A percentile compares a stretch with the other conserved stretches of the same genome.
Conservation (phyloP, 2,888 invertebrate genomes). For the Allacma fusca region DNA sequence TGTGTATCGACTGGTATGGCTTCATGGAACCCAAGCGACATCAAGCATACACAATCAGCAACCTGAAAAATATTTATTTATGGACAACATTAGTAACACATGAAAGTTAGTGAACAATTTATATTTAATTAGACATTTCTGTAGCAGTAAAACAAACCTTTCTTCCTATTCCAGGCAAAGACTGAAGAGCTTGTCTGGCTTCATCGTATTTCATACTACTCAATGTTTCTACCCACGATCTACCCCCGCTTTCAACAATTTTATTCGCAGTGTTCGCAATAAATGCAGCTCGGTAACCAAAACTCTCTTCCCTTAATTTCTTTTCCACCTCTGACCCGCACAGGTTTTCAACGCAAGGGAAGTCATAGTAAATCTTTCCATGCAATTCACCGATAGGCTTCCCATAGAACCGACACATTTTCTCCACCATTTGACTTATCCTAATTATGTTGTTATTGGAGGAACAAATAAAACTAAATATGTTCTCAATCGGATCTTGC, state of each 20-base stretch:
- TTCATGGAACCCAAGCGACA: constrained; percentile 87
- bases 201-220: constrained; percentile 74
- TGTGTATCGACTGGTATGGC: constrained; percentile 77
- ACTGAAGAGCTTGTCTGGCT: constrained; percentile 77
- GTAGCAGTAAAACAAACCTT: constrained; percentile 73
- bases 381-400: constrained; percentile 72
- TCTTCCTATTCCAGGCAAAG: constrained; percentile 88
- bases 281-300: constrained; percentile 89
- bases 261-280: constrained; percentile 78
- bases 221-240: constrained; percentile 76
- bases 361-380: constrained; percentile 74
- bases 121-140: too few relatives aligned
- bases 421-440: constrained; percentile 90
- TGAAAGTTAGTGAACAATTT: too few relatives aligned
- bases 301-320: constrained; percentile 76
- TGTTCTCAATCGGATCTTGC: constrained; percentile 91
- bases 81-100: too few relatives aligned
- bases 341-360: constrained; percentile 78
- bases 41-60: constrained; percentile 96
- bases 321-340: constrained; percentile 72
- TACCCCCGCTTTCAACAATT: constrained; percentile 75
- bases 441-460: constrained; percentile 95
- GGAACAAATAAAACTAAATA: constrained; percentile 96
- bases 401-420: constrained; percentile 83
- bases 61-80: constrained; percentile 71